Evolutionary conservation across 2,888 invertebrate species (phyloP), one percentile per base, ranked within the genome.

Genomic region (Troides oblongomaculatus): DNA sequence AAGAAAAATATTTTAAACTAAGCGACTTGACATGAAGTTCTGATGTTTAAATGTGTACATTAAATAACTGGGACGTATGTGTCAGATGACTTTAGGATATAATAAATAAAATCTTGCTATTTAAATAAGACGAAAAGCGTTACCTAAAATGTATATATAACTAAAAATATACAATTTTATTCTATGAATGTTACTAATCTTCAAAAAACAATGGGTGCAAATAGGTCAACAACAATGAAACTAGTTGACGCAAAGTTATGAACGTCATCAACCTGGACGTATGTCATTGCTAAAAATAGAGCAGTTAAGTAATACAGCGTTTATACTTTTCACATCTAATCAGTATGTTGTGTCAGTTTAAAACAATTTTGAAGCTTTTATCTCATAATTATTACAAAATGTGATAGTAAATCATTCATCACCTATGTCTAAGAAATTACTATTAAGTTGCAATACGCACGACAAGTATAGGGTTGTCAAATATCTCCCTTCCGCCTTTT

Each of bases 271-370:
- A 63, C 60, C 61, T 56, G 60, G 66, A 56, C 53, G 63, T 66
- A 64, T 59, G 60, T 64, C 63, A 65, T 66, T 64, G 56, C 64
- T 66, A 69, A 66, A 66, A 66, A 71, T 68, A 62, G 66, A 50
- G 46, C 12, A n/a, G 59, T 8, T 50, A 50, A 17, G 50, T 14
- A 50, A 50, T 18, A 50, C 17, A 50, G 17, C 18, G 14, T 50
- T 50, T 50, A 17, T 50, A 50, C 5, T 17, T 18, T 50, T 17
- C 18, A 17, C 18, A 50, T 50, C 2, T 1, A 50, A 10, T 39
- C 39, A 39, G 39, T 50, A 17, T 50, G 10, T 50, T 50, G 17
- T 17, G 17, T 50, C 10, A 17, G 14, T 18, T 17, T 14, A 50
- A 17, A 14, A 50, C 10, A 50, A 50, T 46, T 21, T 21, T 21